A percentile compares a stretch with the other conserved stretches of the same genome.
These are phyloP conservation scores for Enteromius unitaeniatus DNA, from an alignment of 2,797 vertebrate species.

Conservation along the genomic window DNA sequence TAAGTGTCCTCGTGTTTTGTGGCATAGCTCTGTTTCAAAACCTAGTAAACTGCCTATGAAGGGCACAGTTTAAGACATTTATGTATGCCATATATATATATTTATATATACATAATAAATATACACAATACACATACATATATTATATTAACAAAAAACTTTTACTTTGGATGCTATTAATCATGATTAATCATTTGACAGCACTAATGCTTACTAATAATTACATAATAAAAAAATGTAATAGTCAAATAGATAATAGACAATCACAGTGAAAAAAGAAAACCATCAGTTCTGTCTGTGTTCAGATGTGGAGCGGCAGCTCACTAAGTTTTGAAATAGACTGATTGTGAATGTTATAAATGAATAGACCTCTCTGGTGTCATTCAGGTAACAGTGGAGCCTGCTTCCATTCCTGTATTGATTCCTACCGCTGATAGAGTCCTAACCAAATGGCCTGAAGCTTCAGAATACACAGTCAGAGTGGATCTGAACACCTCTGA, in stretches of 20 bases:
- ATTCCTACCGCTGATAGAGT: conserved; percentile 27
- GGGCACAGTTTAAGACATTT: not conserved
- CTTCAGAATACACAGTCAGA: conserved; percentile 38
- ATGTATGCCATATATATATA: too few relatives aligned
- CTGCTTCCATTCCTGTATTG: conserved; percentile 26
- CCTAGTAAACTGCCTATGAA: not conserved
- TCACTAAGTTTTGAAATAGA: conserved; percentile 1
- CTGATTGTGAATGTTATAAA: not conserved
- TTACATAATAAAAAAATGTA: too few relatives aligned
- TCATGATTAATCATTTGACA: too few relatives aligned
- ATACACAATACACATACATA: too few relatives aligned
- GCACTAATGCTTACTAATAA: too few relatives aligned
- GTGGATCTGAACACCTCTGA: conserved; percentile 49
- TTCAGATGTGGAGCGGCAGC: not conserved
- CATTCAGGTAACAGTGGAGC: conserved; percentile 31
- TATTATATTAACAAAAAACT: too few relatives aligned
- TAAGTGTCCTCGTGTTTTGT: not conserved
- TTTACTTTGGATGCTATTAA: too few relatives aligned
- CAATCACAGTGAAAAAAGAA: too few relatives aligned
- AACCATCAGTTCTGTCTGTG: not conserved
- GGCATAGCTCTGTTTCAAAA: not conserved
- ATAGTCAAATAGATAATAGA: not conserved
- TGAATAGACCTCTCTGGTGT: not conserved
- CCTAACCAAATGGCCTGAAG: conserved; percentile 54
- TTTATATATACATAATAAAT: too few relatives aligned